Evolutionary conservation across 2,113 vertebrate species (phyloP).

Genomic region (Gallinago undulata): DNA sequence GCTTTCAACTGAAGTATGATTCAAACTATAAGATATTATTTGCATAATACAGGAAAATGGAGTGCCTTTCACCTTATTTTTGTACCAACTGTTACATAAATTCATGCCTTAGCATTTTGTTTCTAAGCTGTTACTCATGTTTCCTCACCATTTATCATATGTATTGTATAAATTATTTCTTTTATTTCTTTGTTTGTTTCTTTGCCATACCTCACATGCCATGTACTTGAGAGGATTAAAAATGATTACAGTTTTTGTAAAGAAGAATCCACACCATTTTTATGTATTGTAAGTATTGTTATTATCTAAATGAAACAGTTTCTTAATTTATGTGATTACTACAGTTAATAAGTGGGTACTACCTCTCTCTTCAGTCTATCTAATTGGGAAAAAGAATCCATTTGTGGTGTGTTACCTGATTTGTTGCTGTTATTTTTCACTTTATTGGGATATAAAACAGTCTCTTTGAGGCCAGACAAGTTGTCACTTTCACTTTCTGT

Average conservation of each 20-base stretch:
- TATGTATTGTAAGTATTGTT: not conserved
- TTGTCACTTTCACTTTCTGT: constrained; percentile 68
- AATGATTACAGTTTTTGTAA: not conserved
- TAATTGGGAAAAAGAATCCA: not conserved
- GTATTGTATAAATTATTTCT: not conserved
- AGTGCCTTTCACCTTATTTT: not conserved
- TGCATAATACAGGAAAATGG: not conserved
- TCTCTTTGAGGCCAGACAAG: constrained; percentile 24
- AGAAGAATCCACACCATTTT: not conserved
- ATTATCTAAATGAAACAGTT: not conserved
- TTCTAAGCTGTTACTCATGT: not conserved
- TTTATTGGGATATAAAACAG: constrained; percentile 31
- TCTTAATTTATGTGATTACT: not conserved
- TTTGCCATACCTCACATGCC: not conserved
- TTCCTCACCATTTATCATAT: not conserved
- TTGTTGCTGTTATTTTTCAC: constrained; percentile 31
- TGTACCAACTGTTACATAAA: not conserved
- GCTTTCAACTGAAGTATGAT: not conserved
- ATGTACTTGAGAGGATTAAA: not conserved
- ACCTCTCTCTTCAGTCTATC: not conserved
- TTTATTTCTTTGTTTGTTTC: not conserved
- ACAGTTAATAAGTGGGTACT: not conserved
- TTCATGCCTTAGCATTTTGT: not conserved
- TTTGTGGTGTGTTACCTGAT: not conserved
- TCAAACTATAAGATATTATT: not conserved